These are phyloP conservation scores for Chirona hameri DNA, from an alignment of 2,888 invertebrate species.

Conservation along the genomic window DNA sequence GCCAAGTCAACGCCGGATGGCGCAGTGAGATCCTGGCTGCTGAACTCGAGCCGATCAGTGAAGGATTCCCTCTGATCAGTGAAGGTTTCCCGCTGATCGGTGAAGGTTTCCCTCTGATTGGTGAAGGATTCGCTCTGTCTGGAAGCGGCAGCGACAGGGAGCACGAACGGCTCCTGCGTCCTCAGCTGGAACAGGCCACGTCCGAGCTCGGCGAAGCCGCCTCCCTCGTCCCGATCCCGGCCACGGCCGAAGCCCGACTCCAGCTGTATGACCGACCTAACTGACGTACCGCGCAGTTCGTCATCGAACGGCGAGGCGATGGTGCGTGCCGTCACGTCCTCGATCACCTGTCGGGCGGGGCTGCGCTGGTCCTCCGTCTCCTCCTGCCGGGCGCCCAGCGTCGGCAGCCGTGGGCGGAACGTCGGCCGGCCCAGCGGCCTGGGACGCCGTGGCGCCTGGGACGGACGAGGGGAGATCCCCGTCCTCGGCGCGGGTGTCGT, in stretches of 20 bases:
- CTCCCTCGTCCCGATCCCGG: background rate
- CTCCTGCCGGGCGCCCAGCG: background rate
- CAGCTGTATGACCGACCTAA: background rate
- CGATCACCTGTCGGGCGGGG: background rate
- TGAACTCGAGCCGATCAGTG: no score
- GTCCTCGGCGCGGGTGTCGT: background rate
- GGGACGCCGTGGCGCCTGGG: background rate
- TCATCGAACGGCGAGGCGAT: background rate
- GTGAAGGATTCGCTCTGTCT: no score
- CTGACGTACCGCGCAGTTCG: background rate
- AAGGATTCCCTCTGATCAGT: no score
- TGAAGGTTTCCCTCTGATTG: no score
- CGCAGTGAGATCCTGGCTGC: background rate
- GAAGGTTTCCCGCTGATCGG: background rate
- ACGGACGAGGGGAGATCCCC: background rate
- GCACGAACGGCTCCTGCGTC: slow-evolving; percentile 1
- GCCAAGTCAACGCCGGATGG: background rate
- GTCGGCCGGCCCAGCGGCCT: background rate
- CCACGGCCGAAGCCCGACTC: background rate
- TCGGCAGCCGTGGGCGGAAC: background rate
- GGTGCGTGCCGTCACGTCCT: background rate
- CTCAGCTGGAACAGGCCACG: background rate
- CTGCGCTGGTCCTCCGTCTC: background rate
- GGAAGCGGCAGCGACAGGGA: background rate
- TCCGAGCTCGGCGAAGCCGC: no score